Evolutionary conservation across 2,888 invertebrate genomes (phyloP).

Genomic region (Petrolisthes cinctipes): DNA sequence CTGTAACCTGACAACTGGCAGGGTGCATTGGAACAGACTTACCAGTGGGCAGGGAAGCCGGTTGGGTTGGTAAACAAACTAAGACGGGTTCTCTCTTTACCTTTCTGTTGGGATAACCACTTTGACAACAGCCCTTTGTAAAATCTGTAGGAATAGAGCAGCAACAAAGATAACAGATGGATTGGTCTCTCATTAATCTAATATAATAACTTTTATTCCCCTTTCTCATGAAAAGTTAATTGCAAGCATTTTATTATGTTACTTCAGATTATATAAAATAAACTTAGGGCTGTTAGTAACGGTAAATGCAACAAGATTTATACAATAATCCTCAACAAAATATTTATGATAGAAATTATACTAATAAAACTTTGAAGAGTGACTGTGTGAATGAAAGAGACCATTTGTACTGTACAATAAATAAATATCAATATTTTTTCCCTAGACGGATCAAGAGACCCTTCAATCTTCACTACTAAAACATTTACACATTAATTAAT

Average conservation of each 20-base stretch:
- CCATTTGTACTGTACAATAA: too few species aligned
- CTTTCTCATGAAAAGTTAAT: conserved; percentile 53
- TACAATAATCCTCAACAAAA: conserved; percentile 43
- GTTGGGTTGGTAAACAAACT: conserved; percentile 60
- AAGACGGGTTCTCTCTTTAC: conserved; percentile 72
- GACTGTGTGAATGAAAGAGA: not conserved
- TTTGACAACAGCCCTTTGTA: conserved; percentile 92
- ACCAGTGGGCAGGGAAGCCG: conserved; percentile 57
- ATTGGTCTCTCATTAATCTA: conserved; percentile 45
- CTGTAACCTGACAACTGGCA: conserved; percentile 51
- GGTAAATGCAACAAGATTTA: conserved; percentile 17
- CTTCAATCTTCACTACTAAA: not conserved
- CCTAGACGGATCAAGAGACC: not conserved
- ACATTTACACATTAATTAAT: not conserved
- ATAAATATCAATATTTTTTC: not conserved
- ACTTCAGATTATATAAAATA: conserved; percentile 43
- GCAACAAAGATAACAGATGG: conserved; percentile 65
- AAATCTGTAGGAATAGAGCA: conserved; percentile 76
- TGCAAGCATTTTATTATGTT: conserved; percentile 45
- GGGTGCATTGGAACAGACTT: conserved; percentile 62
- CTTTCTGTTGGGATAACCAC: conserved; percentile 98
- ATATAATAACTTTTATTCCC: conserved; percentile 35
- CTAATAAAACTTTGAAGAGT: not conserved
- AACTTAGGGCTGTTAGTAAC: conserved; percentile 50
- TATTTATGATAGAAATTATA: conserved; percentile 36